Base-by-base conservation (phyloP, 2,888 invertebrate species). In the Lasioglossum calceatum region DNA sequence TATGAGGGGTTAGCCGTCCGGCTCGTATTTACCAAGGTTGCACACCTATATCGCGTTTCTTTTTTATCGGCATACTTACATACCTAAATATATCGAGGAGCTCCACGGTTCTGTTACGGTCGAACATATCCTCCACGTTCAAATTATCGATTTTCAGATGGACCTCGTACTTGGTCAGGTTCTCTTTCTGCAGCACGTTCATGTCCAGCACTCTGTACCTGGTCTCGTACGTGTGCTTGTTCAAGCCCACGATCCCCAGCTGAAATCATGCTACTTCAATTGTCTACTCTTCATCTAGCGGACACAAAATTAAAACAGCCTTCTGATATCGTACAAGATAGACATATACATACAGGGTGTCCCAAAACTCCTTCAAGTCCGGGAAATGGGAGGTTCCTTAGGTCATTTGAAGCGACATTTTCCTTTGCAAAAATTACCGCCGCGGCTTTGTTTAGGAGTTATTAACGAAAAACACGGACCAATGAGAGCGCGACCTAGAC, bases 111-210 rank as follows among this genome's bases (percentile, higher is more conserved):
- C 97, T 96, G 89, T 96, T 96, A 54, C 96, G 96, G 95, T 98
- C 97, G 93, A 98, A 97, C 93, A 98, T 96, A 93, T 99, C 98
- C 89, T 98, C 98, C 79, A 98, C 98, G 93, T 98, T 98, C 42
- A 98, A 95, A 95, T 98, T 98, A 94, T 98, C 98, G 75, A 99
- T 98, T 95, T 98, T 98, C 93, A 99, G 96, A 93, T 98, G 97
- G 8, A 98, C 97, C 92, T 98, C 97, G 93, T 97, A 97, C 71
- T 96, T 96, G 0, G 98, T 97, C 87, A 97, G 96, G 89, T 96
- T 97, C 84, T 96, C 95, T 92, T 97, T 98, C 27, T 97, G 96
- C 4, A 96, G 95, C 23, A 98, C 96, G 79, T 96, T 96, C 81
- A 98, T 96, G 0, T 96, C 96, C 14, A 98, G 94, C 0, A 97